Evolutionary conservation across 2,888 invertebrate species (phyloP), one percentile per base, ranked within the genome.

Genomic region (Pristionchus maxplancki): DNA sequence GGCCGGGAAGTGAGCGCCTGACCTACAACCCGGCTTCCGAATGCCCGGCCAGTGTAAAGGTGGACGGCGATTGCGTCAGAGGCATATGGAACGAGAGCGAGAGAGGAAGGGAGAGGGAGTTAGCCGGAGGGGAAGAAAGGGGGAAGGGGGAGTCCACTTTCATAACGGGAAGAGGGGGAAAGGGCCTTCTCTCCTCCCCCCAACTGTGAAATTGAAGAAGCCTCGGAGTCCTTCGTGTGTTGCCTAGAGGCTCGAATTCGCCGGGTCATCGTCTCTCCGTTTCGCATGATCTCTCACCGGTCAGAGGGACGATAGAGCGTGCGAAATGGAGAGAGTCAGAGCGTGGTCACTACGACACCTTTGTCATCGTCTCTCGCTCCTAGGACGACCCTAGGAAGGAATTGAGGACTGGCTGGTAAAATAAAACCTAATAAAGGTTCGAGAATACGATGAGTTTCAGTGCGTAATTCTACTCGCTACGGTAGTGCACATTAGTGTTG

Each of bases 131-230:
- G 81, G 34, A 9, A 13, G 50, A 50, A 40, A 11, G 78, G 34
- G 78, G 50, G 50, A 48, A 48, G 31, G 50, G n/a, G 78, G 81
- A 81, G 81, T 50, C 81, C 81, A 81, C 50, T 81, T 81, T 81
- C 48, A 81, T 81, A 50, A 81, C 31, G 78, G 40, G 78, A 78
- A 17, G n/a, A n/a, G 40, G 48, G 78, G 20, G 48, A 50, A 50
- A 81, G 48, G 81, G 81, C 24, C 31, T 67, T n/a, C 67, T 31
- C 31, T 15, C 74, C 37, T 67, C 15, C 31, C n/a, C 64, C 64
- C 37, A 24, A 74, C 74, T 74, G 64, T 67, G 74, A 74, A 74
- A 74, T 74, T 74, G 37, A 74, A 74, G 74, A 74, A 74, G 64
- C 11, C 31, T n/a, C 13, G 15, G 64, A 6, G 58, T 24, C 24